phyloP scores from a whole-genome alignment of 2,888 invertebrate genomes.

The Chrysolina americana region DNA sequence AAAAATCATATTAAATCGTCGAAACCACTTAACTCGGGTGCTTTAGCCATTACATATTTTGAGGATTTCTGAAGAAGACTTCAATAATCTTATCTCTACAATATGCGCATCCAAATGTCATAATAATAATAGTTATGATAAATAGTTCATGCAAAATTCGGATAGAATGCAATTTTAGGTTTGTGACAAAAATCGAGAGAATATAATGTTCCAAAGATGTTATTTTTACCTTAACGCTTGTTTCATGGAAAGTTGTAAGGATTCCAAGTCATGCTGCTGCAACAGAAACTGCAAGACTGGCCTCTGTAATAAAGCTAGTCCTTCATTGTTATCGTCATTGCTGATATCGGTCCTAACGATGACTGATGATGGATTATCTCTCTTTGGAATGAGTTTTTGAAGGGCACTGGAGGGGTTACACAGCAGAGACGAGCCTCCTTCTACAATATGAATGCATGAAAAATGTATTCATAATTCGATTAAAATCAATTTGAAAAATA shows the following conservation, averaged over 20 bases:
- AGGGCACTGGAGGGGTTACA: conserved; percentile 92
- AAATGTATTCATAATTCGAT: not conserved
- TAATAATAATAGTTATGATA: too few species aligned
- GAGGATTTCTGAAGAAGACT: too few species aligned
- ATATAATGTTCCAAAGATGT: not conserved
- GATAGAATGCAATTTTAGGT: not conserved
- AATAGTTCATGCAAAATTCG: too few species aligned
- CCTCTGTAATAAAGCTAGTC: conserved; percentile 78
- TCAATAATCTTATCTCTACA: too few species aligned
- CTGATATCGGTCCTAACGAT: conserved; percentile 63
- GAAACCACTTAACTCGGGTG: too few species aligned
- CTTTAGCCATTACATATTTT: too few species aligned
- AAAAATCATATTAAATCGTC: too few species aligned
- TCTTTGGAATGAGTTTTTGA: conserved; percentile 82
- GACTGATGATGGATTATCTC: conserved; percentile 73
- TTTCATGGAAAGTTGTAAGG: conserved; percentile 88
- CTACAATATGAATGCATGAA: conserved; percentile 65
- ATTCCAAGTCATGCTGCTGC: conserved; percentile 87
- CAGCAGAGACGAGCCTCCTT: conserved; percentile 84
- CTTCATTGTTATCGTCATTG: conserved; percentile 67
- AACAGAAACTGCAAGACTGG: conserved; percentile 92
- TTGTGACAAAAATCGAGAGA: too few species aligned
- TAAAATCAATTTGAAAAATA: too few species aligned
- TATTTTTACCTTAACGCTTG: conserved; percentile 79
- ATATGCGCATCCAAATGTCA: too few species aligned